Evolutionary conservation across 2,888 invertebrate species (phyloP), one percentile per base, ranked within the genome.

Genomic region (Melieria crassipennis): DNA sequence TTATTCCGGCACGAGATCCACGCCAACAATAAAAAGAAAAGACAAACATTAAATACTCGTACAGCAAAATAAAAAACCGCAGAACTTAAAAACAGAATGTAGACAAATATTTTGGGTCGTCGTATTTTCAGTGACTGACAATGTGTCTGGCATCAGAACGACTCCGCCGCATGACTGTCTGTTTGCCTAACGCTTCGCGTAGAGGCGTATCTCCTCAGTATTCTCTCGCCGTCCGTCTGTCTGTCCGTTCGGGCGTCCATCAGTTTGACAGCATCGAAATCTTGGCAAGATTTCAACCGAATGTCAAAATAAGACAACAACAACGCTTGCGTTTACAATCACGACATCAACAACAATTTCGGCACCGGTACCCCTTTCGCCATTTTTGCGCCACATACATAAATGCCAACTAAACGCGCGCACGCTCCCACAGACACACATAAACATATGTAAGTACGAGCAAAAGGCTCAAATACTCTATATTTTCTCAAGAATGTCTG

Each of bases 301-400:
- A 65, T 70, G 70, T 70, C 70, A 71, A 71, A 71, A 71, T 71
- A 66, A 65, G 60, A 48, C 70, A 61, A 16, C 55, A 50, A 43
- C 56, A 70, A 64, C 58, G 60, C 47, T 48, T 55, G 67, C 67
- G 48, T 66, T 50, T 60, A 50, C 42, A 47, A 68, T 47, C 48
- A 30, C 13, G 48, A 6, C 61, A 61, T n/a, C 30, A 30, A 46
- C 13, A 5, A 52, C 5, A 64, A 6, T 57, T 57, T 58, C 11
- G 42, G 13, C 30, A 16, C 11, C 57, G n/a, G 30, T 30, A 46
- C 61, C 69, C 55, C 62, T 69, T 42, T 56, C 47, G 11, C 5
- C 42, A 5, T 52, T 52, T 52, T 7, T 52, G 5, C 30, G 30
- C 30, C 30, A 30, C 30, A 30, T 30, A 30, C 30, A 30, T 30